phyloP scores from a whole-genome alignment of 2,797 vertebrate genomes.

The Cygnus olor region DNA sequence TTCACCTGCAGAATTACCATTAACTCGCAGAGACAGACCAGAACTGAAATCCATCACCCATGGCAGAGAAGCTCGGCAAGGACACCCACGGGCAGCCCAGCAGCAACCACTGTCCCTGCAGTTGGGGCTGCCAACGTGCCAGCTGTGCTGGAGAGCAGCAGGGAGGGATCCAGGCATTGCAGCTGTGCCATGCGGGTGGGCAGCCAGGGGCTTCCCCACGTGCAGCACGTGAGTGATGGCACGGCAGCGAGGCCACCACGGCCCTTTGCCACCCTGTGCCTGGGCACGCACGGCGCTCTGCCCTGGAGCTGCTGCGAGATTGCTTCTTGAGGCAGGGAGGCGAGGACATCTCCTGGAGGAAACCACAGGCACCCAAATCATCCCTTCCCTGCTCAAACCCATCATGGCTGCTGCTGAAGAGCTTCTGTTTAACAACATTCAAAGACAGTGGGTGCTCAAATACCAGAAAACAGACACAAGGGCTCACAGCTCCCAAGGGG shows the following conservation, averaged over 20 bases:
- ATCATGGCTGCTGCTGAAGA: background rate
- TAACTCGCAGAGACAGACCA: background rate
- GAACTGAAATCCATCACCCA: background rate
- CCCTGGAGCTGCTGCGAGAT: fast-evolving
- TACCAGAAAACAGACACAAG: background rate
- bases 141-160: background rate
- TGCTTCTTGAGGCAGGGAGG: background rate
- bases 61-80: fast-evolving
- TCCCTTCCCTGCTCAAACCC: background rate
- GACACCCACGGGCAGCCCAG: background rate
- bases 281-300: background rate
- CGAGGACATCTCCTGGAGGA: background rate
- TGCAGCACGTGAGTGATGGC: background rate
- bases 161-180: background rate
- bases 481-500: background rate
- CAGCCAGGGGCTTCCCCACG: background rate
- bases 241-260: background rate
- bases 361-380: background rate
- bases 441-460: background rate
- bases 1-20: background rate
- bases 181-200: too few relatives aligned
- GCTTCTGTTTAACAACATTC: background rate
- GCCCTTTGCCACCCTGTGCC: background rate
- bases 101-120: background rate
- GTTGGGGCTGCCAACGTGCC: background rate